A percentile compares a stretch with the other conserved stretches of the same genome.
Evolutionary conservation across 1,140 invertebrate species (phyloP).

Genomic region (Helicoverpa armigera): DNA sequence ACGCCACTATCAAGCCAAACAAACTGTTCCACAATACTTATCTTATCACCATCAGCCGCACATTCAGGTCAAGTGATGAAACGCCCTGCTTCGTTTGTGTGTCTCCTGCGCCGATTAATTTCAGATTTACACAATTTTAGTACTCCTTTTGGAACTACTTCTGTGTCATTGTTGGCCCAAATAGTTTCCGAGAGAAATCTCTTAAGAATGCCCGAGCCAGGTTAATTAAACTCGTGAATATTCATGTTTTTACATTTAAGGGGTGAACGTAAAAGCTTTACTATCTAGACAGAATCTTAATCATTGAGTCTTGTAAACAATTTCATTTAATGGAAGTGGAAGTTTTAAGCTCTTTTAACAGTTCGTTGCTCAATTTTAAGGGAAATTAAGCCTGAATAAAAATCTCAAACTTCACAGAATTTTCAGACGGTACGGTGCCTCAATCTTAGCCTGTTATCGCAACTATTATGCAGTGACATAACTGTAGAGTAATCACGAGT

Average conservation of each 20-base stretch:
- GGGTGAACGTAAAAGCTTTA: constrained; percentile 31
- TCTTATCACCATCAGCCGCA: constrained; percentile 51
- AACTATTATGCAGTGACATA: constrained; percentile 34
- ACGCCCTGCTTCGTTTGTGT: constrained; percentile 42
- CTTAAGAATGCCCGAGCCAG: constrained; percentile 27
- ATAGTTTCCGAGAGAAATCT: constrained; percentile 31
- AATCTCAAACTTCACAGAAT: not conserved
- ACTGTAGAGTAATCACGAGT: constrained; percentile 27
- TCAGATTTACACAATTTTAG: constrained; percentile 29
- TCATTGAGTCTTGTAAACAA: constrained; percentile 13
- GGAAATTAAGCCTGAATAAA: not conserved
- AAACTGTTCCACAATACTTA: constrained; percentile 43
- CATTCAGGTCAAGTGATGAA: constrained; percentile 56
- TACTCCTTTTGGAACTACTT: constrained; percentile 3
- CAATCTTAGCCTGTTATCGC: constrained; percentile 30
- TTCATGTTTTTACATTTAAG: constrained; percentile 42
- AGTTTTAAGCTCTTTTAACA: not conserved
- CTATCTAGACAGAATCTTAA: constrained; percentile 27
- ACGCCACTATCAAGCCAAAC: constrained; percentile 44
- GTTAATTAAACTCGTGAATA: constrained; percentile 41
- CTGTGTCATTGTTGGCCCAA: constrained; percentile 24
- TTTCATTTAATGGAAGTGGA: not conserved
- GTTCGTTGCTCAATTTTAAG: no score
- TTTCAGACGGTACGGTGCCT: constrained; percentile 38
- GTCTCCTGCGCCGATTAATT: constrained; percentile 33